Conservation (phyloP, 1,140 invertebrate genomes). For the Cotesia chilonis region DNA sequence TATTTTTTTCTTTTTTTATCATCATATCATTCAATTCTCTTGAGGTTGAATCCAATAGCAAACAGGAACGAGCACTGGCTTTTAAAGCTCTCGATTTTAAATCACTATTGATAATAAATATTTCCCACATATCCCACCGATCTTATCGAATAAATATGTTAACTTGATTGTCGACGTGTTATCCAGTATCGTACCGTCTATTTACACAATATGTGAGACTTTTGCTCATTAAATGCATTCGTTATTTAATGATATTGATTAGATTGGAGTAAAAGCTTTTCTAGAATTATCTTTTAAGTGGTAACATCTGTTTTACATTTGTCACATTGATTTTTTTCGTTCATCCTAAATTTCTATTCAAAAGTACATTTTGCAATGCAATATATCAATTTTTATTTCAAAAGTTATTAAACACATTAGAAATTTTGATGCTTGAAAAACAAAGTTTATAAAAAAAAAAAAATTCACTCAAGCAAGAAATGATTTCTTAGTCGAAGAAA, state of each 20-base stretch:
- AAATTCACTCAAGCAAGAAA: too few relatives aligned
- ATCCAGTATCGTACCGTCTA: slow-evolving; percentile 43
- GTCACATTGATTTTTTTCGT: slow-evolving; percentile 10
- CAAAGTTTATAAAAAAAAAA: too few relatives aligned
- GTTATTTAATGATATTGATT: slow-evolving; percentile 62
- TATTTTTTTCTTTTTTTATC: not conserved
- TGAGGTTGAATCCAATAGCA: slow-evolving; percentile 16
- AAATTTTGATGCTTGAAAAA: too few relatives aligned
- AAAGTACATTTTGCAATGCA: too few relatives aligned
- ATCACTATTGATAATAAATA: slow-evolving; percentile 12
- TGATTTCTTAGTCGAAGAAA: too few relatives aligned
- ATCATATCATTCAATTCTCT: not conserved
- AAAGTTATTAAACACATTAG: too few relatives aligned
- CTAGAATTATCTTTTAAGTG: slow-evolving; percentile 57
- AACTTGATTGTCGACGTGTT: slow-evolving; percentile 38
- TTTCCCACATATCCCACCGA: slow-evolving; percentile 1
- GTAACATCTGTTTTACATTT: slow-evolving; percentile 54
- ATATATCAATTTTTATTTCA: too few relatives aligned
- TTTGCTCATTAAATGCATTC: slow-evolving; percentile 59
- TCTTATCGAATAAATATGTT: slow-evolving; percentile 18
- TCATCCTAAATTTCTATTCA: too few relatives aligned
- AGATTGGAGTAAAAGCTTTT: slow-evolving; percentile 62
- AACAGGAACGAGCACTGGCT: slow-evolving; percentile 16
- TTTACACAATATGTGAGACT: slow-evolving; percentile 46
- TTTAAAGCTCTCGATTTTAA: slow-evolving; percentile 18